These are phyloP conservation scores for Catostylus mosaicus DNA, from an alignment of 30 jellyfish, hydroid and myxozoan species.

Conservation along the genomic window DNA sequence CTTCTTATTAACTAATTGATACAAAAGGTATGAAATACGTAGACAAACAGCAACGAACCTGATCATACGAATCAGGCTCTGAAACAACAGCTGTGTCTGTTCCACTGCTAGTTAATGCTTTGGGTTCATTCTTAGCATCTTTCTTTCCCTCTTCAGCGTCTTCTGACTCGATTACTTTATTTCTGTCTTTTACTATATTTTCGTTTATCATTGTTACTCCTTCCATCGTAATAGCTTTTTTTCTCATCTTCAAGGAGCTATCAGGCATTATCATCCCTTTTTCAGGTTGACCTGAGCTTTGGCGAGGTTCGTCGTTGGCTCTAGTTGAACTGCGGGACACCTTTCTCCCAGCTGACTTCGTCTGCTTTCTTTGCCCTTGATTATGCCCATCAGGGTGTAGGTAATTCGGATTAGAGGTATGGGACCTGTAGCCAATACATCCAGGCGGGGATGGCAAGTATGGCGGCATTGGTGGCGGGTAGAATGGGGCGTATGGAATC, in stretches of 20 bases:
- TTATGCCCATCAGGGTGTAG: not conserved
- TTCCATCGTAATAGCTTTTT: no score
- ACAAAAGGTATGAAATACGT: no score
- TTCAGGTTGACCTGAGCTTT: not conserved
- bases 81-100: not conserved
- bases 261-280: no score
- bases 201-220: not conserved
- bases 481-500: conserved; percentile 32
- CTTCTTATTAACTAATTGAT: no score
- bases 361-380: not conserved
- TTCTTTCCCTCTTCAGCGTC: not conserved
- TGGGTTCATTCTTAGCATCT: not conserved
- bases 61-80: no score
- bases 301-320: not conserved
- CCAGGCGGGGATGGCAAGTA: conserved; percentile 30
- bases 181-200: not conserved
- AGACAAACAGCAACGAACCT: no score
- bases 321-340: not conserved
- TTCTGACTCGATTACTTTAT: not conserved
- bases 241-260: no score
- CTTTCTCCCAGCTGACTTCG: not conserved
- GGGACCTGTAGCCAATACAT: conserved; percentile 30
- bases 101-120: not conserved
- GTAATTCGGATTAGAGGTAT: not conserved
- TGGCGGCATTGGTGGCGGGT: conserved; percentile 24